Evolutionary conservation across 2,888 invertebrate species (phyloP), one percentile per base, ranked within the genome.

Genomic region (Phragmatobia fuliginosa): DNA sequence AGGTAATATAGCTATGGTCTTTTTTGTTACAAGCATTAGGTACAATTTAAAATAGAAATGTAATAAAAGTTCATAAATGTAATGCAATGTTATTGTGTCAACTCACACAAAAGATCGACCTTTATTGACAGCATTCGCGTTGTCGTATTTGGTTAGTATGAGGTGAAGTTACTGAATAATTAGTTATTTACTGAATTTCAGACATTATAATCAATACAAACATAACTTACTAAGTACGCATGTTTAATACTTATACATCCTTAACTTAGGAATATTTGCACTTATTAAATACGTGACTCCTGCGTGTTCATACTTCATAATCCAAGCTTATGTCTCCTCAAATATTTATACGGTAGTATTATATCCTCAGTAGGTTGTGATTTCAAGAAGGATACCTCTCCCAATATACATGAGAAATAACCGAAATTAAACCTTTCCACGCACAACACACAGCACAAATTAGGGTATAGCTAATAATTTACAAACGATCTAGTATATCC

Each of bases 391-490:
- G 52, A 28, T 41, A 28, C 28, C n/a, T 28, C 10, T 61, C 25
- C 36, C 7, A 38, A 62, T 61, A 49, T 52, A 45, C 25, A 36
- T 36, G 25, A 38, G 38, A 67, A 60, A 36, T 32, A 59, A 49
- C 36, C 28, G 1, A 49, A 67, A 14, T 21, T 32, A 59, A 52
- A 49, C 33, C 25, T 36, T 32, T 49, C 7, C 32, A 38, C 38
- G 5, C 60, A 49, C 28, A 25, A 61, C 33, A 56, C 31, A 67
- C n/a, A 21, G 56, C n/a, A 62, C 21, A 49, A 52, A 56, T 38
- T 62, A 38, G 56, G 56, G 36, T 33, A 62, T 36, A 52, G 52
- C 38, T 38, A 31, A 59, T 38, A 67, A 67, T 67, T 28, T 67
- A 62, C 62, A 62, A 38, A 56, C 38, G 31, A 14, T 38, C 38